Percentiles rank a stretch among this genome's conserved stretches.
phyloP scores from a whole-genome alignment of 2,113 vertebrate species.

The Bos indicus region DNA sequence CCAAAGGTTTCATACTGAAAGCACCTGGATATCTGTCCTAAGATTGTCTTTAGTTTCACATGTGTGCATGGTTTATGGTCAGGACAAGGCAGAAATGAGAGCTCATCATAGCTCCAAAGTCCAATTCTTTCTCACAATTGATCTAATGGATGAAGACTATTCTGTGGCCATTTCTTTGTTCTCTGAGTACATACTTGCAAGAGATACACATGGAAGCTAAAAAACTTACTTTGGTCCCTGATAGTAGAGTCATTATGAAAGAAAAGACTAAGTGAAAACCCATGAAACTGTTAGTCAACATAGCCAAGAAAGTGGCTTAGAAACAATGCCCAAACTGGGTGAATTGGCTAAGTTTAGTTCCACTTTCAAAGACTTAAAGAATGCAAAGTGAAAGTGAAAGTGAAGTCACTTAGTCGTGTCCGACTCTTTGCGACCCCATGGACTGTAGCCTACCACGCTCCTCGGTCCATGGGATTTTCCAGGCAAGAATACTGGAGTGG shows the following conservation, averaged over 20 bases:
- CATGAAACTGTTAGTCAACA: background rate
- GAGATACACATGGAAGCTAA: background rate
- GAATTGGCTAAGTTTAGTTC: background rate
- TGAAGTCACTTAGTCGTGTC: too few relatives aligned
- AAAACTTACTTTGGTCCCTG: background rate
- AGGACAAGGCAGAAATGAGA: background rate
- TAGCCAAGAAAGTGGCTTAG: background rate
- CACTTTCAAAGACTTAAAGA: background rate
- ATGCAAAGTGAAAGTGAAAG: background rate
- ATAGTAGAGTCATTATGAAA: background rate
- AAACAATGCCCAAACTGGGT: background rate
- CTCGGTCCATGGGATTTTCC: too few relatives aligned
- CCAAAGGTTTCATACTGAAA: background rate
- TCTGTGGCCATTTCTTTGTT: background rate
- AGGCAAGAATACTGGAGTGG: too few relatives aligned
- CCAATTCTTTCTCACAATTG: background rate
- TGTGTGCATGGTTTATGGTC: background rate
- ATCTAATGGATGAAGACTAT: background rate
- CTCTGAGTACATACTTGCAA: background rate
- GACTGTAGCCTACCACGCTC: too few relatives aligned
- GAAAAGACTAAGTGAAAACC: background rate
- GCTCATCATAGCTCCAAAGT: background rate
- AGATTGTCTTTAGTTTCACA: background rate
- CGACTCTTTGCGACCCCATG: accelerated
- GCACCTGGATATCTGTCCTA: background rate